Base-by-base conservation (phyloP, 2,888 invertebrate genomes). In the Dryobotodes eremita region DNA sequence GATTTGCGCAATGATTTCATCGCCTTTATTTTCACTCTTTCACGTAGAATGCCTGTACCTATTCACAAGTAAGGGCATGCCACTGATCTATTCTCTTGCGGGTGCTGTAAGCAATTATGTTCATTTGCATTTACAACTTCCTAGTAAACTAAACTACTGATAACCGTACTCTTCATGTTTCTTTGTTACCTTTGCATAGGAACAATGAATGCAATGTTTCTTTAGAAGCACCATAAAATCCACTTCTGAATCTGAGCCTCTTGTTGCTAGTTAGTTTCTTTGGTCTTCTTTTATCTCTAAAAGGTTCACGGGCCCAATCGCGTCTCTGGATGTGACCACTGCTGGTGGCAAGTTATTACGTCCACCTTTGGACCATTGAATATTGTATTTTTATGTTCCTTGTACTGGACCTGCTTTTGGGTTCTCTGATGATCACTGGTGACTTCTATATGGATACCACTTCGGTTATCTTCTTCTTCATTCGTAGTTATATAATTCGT, bases 71-170 rank as follows among this genome's bases (percentile, higher is more conserved):
- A 61, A 31, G 36, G 4, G 13, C 42, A 17, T 2, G 46, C 10
- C 20, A 69, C 23, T 64, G 64, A 84, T 80, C 53, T 71, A 64
- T 77, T 71, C 59, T 69, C 62, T 57, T 70, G 65, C 55, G 26
- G 70, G 76, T 75, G 50, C 66, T 77, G 73, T 77, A 71, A 85
- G 64, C 83, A 81, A 84, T 84, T 84, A 85, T 71, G 46, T 55
- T 42, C 74, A 85, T 84, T 84, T 85, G 64, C 85, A 85, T 84
- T 84, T 77, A 81, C 85, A 74, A 84, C 68, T 84, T 84, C 83
- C 85, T 65, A 8, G 77, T 10, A 31, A 71, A 68, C 72, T 59
- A 42, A 71, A 59, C 66, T 20, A 68, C 73, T 85, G 84, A 83
- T 83, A 83, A 76, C 42, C 15, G 61, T 72, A 66, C 53, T 81